phyloP scores from a whole-genome alignment of 1,140 invertebrate genomes.

The Dolichoris vasculosae region DNA sequence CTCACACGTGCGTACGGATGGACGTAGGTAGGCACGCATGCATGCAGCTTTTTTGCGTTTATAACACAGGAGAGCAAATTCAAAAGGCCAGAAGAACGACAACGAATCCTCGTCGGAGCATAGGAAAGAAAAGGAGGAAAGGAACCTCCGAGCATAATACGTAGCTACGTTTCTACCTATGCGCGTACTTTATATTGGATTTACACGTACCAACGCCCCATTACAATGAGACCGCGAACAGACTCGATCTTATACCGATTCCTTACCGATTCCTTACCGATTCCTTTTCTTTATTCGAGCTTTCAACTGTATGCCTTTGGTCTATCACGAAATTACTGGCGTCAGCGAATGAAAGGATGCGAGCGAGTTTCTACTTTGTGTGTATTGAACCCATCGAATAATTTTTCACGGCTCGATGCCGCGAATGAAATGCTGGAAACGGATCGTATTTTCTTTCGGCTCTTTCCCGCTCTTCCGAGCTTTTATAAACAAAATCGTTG shows the following conservation, averaged over 20 bases:
- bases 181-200: constrained; percentile 65
- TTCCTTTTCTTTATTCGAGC: constrained; percentile 38
- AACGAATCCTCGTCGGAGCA: constrained; percentile 4
- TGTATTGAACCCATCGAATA: constrained; percentile 28
- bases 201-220: constrained; percentile 68
- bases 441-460: background rate
- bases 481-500: background rate
- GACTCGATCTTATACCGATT: constrained; percentile 55
- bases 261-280: constrained; percentile 54
- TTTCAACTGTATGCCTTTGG: background rate
- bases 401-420: constrained; percentile 30
- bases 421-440: background rate
- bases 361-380: constrained; percentile 31
- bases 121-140: constrained; percentile 46
- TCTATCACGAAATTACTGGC: constrained; percentile 46
- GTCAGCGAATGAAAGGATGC: constrained; percentile 36
- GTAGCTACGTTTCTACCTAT: background rate
- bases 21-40: background rate
- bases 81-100: constrained; percentile 39
- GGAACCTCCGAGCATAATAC: constrained; percentile 37
- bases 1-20: background rate
- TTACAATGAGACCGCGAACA: constrained; percentile 59
- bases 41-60: constrained; percentile 6
- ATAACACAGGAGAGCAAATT: background rate
- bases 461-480: background rate